Base-by-base conservation (phyloP, 1,140 invertebrate species). In the Apis laboriosa region DNA sequence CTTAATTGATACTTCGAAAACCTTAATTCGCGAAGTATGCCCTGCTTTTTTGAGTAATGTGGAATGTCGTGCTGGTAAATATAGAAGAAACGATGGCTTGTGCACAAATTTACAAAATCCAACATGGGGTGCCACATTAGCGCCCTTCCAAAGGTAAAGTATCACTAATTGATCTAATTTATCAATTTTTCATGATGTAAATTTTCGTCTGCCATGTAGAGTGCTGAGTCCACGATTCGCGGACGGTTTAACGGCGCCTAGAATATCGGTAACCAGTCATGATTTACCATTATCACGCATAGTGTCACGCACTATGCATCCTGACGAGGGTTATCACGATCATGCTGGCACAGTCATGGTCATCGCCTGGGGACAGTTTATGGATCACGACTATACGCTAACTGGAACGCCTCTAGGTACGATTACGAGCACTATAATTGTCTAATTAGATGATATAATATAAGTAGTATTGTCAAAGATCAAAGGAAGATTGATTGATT, bases 331-430 rank as follows among this genome's bases (percentile, higher is more conserved):
- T 51, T 98, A 96, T 94, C 98, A 98, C 90, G 98, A 98, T 93
- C 98, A 98, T 91, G 97, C 97, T n/a, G 97, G 98, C 67, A 98
- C 98, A 19, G 97, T 98, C 83, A 98, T 98, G 96, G 96, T 98
- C 64, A 98, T 98, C 81, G 97, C 97, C 74, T 98, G 97, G 97
- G 98, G 98, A 88, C 98, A 99, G 94, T 98, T 98, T 93, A 97
- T 98, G 96, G 98, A 98, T 92, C 98, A 99, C 94, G 98, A 99
- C 92, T 97, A 98, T 87, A 98, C 98, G 1, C 95, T 98, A 15
- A 98, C 97, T 72, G 98, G 96, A 53, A 98, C 97, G 55, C 97
- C 97, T 80, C 93, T 98, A 83, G 97, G 97, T 98, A 95, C 94
- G 90, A 66, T 82, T 51, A 19, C n/a, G 51, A 7, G 9, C 2